Evolutionary conservation across 2,797 vertebrate species (phyloP).

Genomic region (Danio jaintianensis): DNA sequence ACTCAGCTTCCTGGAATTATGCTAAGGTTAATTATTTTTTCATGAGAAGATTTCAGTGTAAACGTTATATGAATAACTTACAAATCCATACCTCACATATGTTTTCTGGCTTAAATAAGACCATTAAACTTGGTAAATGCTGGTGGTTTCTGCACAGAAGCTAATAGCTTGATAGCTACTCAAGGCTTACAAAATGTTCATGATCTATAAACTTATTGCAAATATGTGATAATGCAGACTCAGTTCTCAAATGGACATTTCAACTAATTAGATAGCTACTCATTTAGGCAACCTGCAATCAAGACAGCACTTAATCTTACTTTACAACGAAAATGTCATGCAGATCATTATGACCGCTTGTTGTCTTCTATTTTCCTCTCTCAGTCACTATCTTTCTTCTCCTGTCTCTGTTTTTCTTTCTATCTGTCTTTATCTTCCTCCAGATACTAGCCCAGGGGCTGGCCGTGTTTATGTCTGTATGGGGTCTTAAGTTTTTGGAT

Average conservation of each 20-base stretch:
- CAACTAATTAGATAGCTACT: neutral
- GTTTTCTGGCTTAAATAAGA: neutral
- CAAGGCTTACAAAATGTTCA: neutral
- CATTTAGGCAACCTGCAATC: slow-evolving; percentile 10
- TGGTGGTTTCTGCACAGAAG: neutral
- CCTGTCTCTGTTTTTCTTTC: slow-evolving; percentile 18
- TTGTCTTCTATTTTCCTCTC: slow-evolving; percentile 13
- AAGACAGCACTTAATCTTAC: slow-evolving; percentile 27
- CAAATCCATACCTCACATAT: neutral
- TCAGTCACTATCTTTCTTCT: neutral
- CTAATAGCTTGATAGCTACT: neutral
- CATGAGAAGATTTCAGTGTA: neutral
- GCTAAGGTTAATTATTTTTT: neutral
- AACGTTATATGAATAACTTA: neutral
- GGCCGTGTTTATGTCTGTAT: slow-evolving; percentile 45
- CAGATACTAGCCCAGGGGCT: neutral
- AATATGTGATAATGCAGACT: neutral
- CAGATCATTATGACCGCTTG: neutral
- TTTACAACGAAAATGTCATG: slow-evolving; percentile 18
- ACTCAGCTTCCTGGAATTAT: slow-evolving; percentile 7
- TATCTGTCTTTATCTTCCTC: slow-evolving; percentile 22
- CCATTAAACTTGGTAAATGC: neutral
- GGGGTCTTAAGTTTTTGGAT: slow-evolving; percentile 40
- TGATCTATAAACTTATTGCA: neutral
- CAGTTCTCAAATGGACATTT: neutral